Percentiles rank a stretch among this genome's conserved stretches.
phyloP scores from a whole-genome alignment of 2,888 invertebrate genomes.

The Baronia brevicornis region DNA sequence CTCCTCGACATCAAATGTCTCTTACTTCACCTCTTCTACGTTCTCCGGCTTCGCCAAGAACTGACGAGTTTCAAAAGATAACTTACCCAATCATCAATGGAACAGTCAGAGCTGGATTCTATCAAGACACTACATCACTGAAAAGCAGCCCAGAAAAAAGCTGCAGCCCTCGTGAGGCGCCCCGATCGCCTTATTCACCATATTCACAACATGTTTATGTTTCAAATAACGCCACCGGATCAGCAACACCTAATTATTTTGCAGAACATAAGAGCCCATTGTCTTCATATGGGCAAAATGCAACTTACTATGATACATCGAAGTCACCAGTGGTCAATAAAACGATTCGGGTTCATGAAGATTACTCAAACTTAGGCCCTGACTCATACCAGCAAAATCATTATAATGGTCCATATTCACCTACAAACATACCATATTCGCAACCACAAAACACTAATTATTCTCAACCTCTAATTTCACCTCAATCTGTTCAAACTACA shows the following conservation, averaged over 20 bases:
- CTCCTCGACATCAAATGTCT: constrained; percentile 83
- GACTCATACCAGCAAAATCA: constrained; percentile 71
- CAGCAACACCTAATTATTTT: constrained; percentile 58
- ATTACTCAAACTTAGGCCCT: constrained; percentile 72
- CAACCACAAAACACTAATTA: constrained; percentile 46
- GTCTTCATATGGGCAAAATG: constrained; percentile 61
- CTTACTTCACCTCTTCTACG: constrained; percentile 83
- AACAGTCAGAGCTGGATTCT: constrained; percentile 90
- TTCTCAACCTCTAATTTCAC: constrained; percentile 43
- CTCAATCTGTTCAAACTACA: constrained; percentile 33
- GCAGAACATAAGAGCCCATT: constrained; percentile 65
- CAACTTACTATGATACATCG: constrained; percentile 77
- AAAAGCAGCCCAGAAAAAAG: constrained; percentile 90
- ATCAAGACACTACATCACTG: constrained; percentile 90
- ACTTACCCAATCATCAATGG: constrained; percentile 86
- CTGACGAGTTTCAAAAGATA: constrained; percentile 81
- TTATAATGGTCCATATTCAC: constrained; percentile 56
- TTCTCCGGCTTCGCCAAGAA: constrained; percentile 86
- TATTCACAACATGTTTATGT: constrained; percentile 68
- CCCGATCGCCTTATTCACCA: constrained; percentile 66
- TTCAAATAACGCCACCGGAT: constrained; percentile 45
- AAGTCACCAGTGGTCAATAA: constrained; percentile 64
- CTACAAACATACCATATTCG: constrained; percentile 52
- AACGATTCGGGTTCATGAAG: constrained; percentile 69
- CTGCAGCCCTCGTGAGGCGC: constrained; percentile 85